A percentile compares a stretch with the other conserved stretches of the same genome.
phyloP scores from a whole-genome alignment of 2,888 invertebrate genomes.

The Diloba caeruleocephala region DNA sequence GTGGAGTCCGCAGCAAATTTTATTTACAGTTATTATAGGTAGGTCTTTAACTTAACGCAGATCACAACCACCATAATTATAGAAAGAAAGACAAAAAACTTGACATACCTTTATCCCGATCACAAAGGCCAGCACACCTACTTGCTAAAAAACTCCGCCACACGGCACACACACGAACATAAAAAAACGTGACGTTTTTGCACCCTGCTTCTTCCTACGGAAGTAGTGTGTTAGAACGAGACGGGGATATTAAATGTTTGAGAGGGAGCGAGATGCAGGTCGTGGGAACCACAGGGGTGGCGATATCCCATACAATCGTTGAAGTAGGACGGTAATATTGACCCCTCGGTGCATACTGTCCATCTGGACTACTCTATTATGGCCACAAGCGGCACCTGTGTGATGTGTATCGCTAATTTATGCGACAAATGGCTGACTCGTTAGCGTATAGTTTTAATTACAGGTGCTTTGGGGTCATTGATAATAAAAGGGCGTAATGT shows the following conservation, averaged over 20 bases:
- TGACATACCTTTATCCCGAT: conserved; percentile 15
- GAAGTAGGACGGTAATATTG: conserved; percentile 75
- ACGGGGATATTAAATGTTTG: conserved; percentile 31
- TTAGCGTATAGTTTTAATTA: conserved; percentile 38
- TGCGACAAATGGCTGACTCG: conserved; percentile 55
- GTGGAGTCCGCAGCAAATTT: no score
- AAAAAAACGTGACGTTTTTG: conserved; percentile 83
- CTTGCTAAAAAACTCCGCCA: conserved; percentile 63
- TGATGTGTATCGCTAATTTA: conserved; percentile 66
- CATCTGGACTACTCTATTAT: conserved; percentile 43
- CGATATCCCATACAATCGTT: conserved; percentile 86
- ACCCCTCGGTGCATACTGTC: conserved; percentile 54
- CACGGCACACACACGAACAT: conserved; percentile 81
- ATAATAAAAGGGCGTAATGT: conserved; percentile 28
- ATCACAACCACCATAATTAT: neutral
- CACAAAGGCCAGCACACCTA: conserved; percentile 47
- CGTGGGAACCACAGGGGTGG: conserved; percentile 88
- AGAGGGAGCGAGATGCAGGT: conserved; percentile 65
- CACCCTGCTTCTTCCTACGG: conserved; percentile 85
- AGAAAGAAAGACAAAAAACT: conserved; percentile 7
- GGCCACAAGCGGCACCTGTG: conserved; percentile 67
- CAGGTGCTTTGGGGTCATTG: conserved; percentile 39
- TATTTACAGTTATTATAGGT: no score
- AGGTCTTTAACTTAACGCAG: no score
- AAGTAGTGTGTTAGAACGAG: conserved; percentile 71